Conservation (phyloP, 1,140 invertebrate genomes). For the Eciton burchellii region DNA sequence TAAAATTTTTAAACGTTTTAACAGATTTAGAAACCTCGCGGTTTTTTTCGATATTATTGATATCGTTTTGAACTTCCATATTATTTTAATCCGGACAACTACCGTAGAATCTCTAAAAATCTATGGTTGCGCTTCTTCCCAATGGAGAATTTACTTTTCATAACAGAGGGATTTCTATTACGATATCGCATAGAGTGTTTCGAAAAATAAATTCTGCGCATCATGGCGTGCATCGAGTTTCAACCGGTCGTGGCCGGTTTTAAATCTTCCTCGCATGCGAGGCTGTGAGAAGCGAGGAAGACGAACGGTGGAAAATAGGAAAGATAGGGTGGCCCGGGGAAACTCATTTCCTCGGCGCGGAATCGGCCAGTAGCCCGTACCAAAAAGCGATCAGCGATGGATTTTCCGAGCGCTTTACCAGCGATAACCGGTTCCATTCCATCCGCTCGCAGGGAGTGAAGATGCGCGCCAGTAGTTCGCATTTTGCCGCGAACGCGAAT, state of each 20-base stretch:
- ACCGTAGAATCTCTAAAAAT: background rate
- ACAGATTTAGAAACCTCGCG: no score
- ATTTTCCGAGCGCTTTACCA: slow-evolving; percentile 71
- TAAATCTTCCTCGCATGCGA: slow-evolving; percentile 21
- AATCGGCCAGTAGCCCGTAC: slow-evolving; percentile 72
- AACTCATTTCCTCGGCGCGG: slow-evolving; percentile 76
- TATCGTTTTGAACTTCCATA: no score
- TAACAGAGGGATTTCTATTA: background rate
- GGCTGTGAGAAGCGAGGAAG: slow-evolving; percentile 17
- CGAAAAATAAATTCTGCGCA: background rate
- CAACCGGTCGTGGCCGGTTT: slow-evolving; percentile 25
- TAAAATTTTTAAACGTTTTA: background rate
- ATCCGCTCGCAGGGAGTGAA: background rate
- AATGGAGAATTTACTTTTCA: background rate
- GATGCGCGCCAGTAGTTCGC: slow-evolving; percentile 12
- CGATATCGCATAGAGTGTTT: background rate
- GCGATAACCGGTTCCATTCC: slow-evolving; percentile 34
- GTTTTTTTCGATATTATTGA: no score
- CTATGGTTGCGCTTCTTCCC: background rate
- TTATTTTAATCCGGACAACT: no score
- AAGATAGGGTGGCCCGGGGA: slow-evolving; percentile 61
- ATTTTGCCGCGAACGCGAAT: slow-evolving; percentile 33
- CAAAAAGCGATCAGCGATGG: slow-evolving; percentile 74
- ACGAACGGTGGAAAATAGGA: slow-evolving; percentile 45
- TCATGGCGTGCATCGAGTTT: slow-evolving; percentile 35